Conservation (phyloP, 2,113 vertebrate species). For the Corynorhinus townsendii region DNA sequence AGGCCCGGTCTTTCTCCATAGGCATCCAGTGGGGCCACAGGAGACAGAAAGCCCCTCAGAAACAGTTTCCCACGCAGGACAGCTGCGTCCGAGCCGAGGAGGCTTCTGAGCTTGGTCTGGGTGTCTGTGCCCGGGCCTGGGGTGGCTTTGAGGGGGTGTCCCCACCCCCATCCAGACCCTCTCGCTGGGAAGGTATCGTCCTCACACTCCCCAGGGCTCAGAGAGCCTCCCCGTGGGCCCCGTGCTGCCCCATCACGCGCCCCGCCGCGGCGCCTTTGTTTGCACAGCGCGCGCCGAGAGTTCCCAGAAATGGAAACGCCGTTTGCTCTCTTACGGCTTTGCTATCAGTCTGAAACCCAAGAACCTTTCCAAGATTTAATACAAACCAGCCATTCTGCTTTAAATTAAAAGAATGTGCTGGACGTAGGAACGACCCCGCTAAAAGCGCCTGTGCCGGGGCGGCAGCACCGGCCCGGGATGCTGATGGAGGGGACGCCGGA, state of each 20-base stretch:
- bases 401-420: slow-evolving; percentile 80
- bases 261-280: too few relatives aligned
- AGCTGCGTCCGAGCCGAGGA: background rate
- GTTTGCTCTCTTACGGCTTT: slow-evolving; percentile 78
- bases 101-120: too few relatives aligned
- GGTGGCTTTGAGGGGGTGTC: background rate
- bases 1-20: background rate
- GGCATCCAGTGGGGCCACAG: background rate
- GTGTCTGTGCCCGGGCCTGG: too few relatives aligned
- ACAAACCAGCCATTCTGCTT: slow-evolving; percentile 77
- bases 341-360: slow-evolving; percentile 80
- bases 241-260: too few relatives aligned
- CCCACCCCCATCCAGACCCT: slow-evolving; percentile 10
- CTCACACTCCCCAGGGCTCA: slow-evolving; percentile 26
- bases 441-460: slow-evolving; percentile 69
- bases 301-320: slow-evolving; percentile 79
- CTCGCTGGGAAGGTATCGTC: slow-evolving; percentile 9
- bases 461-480: too few relatives aligned
- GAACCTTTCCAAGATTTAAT: slow-evolving; percentile 80
- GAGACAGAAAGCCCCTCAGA: background rate
- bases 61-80: background rate
- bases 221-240: too few relatives aligned
- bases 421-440: slow-evolving; percentile 78
- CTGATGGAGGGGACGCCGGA: too few relatives aligned
- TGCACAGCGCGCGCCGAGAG: slow-evolving; percentile 61